These are phyloP conservation scores for Octomys mimax DNA, from an alignment of 2,797 vertebrate genomes.

Conservation along the genomic window DNA sequence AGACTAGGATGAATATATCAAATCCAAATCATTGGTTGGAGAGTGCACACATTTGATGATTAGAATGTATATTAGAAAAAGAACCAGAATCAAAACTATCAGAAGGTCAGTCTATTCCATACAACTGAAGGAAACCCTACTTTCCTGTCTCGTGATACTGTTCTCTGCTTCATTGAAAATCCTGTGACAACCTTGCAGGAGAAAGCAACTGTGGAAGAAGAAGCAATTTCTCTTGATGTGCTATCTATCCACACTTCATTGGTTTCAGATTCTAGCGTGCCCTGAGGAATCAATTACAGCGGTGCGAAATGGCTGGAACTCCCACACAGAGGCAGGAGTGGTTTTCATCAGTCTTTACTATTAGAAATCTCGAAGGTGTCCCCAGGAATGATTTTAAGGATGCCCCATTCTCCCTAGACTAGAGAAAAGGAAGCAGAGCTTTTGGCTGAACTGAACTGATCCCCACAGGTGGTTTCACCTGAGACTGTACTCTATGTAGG, in stretches of 20 bases:
- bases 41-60: not conserved
- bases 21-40: not conserved
- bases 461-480: not conserved
- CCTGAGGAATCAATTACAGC: constrained; percentile 50
- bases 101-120: not conserved
- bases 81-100: not conserved
- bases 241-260: constrained; percentile 33
- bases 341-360: not conserved
- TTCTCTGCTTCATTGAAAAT: constrained; percentile 22
- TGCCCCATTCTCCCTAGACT: not conserved
- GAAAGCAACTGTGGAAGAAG: constrained; percentile 31
- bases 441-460: not conserved
- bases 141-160: not conserved
- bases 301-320: not conserved
- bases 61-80: not conserved
- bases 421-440: not conserved
- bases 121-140: not conserved
- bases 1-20: not conserved
- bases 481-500: not conserved
- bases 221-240: constrained; percentile 61
- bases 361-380: not conserved
- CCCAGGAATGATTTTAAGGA: not conserved
- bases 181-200: not conserved
- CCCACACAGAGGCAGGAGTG: not conserved
- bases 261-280: constrained; percentile 43